Conservation (phyloP, 2,113 vertebrate species). For the Hemiscyllium ocellatum region DNA sequence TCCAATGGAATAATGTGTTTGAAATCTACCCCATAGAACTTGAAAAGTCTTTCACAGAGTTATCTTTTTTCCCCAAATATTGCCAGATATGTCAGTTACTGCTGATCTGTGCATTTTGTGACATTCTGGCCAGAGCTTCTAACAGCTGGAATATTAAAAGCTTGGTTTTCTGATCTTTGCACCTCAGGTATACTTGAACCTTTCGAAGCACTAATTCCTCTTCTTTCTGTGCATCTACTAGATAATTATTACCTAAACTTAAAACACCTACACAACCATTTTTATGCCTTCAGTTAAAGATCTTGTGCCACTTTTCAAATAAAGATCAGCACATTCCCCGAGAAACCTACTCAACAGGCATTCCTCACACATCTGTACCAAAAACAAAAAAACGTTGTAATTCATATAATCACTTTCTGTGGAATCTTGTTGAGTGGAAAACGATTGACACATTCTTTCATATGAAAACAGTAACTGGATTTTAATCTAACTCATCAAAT, state of each 20-base stretch:
- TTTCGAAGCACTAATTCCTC: not conserved
- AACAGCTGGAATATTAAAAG: not conserved
- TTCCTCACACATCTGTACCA: not conserved
- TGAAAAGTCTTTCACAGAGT: not conserved
- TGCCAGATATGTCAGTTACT: not conserved
- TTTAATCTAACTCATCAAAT: not conserved
- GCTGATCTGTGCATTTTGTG: not conserved
- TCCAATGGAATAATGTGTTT: not conserved
- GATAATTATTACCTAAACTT: not conserved
- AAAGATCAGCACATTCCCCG: not conserved
- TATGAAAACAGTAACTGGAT: not conserved
- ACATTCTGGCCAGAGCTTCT: not conserved
- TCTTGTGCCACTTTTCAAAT: not conserved
- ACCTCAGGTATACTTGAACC: not conserved
- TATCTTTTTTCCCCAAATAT: not conserved
- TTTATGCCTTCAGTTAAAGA: not conserved
- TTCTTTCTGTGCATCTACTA: not conserved
- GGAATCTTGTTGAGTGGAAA: not conserved
- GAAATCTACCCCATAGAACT: not conserved
- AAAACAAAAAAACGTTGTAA: not conserved
- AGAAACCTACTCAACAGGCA: not conserved
- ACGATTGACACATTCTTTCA: not conserved
- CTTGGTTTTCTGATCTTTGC: not conserved
- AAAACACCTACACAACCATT: not conserved
- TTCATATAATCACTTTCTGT: not conserved